Conservation (phyloP, 2,888 invertebrate genomes). For the Agrochola lota region DNA sequence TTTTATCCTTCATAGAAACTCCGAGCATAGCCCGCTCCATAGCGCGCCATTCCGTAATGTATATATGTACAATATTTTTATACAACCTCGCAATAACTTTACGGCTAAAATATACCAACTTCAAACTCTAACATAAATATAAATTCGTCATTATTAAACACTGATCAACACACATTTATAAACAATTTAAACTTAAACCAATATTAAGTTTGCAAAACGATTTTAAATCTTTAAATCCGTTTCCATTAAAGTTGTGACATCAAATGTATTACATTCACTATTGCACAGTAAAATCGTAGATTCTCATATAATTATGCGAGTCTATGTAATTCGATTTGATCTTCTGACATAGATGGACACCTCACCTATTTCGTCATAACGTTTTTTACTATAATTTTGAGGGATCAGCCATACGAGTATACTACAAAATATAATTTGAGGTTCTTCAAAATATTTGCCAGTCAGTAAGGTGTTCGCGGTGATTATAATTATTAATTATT, state of each 20-base stretch:
- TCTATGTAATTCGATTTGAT: constrained; percentile 51
- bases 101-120: not conserved
- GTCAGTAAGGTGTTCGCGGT: too few species aligned
- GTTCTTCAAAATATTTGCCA: too few species aligned
- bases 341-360: constrained; percentile 33
- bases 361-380: constrained; percentile 14
- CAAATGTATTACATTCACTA: constrained; percentile 40
- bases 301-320: constrained; percentile 49
- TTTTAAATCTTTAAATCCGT: constrained; percentile 39
- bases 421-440: too few species aligned
- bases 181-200: constrained; percentile 17
- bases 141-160: constrained; percentile 14
- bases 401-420: not conserved
- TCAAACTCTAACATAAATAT: not conserved
- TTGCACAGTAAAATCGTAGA: constrained; percentile 41
- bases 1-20: not conserved
- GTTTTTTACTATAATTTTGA: constrained; percentile 1
- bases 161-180: constrained; percentile 30
- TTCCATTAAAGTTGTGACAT: constrained; percentile 55
- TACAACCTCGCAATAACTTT: not conserved
- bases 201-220: constrained; percentile 37
- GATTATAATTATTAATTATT: too few species aligned
- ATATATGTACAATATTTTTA: not conserved
- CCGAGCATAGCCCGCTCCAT: not conserved
- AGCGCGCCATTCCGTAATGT: too few species aligned